A percentile compares a stretch with the other conserved stretches of the same genome.
Evolutionary conservation across 2,888 invertebrate genomes (phyloP).

Genomic region (Protonemura montana): DNA sequence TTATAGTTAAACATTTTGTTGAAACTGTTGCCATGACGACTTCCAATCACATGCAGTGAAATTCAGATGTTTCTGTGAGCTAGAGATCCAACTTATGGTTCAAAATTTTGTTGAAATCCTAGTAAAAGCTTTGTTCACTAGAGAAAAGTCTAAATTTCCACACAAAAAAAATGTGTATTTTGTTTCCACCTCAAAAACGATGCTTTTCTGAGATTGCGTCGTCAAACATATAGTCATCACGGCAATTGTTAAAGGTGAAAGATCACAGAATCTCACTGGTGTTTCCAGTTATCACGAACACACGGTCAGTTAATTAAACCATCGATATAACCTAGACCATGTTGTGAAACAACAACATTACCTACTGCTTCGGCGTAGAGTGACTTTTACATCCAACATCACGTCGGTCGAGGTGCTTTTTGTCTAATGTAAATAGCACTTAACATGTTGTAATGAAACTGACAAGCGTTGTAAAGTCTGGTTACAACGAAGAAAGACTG

Average conservation of each 20-base stretch:
- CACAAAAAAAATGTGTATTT: too few relatives aligned
- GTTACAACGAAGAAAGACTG: not conserved
- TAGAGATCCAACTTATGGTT: too few relatives aligned
- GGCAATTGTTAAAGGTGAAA: not conserved
- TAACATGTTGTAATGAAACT: not conserved
- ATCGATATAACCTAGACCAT: not conserved
- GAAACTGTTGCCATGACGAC: too few relatives aligned
- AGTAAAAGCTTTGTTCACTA: too few relatives aligned
- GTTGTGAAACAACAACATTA: not conserved
- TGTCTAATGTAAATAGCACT: not conserved
- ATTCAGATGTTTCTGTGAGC: too few relatives aligned
- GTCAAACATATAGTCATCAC: not conserved
- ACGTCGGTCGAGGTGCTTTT: not conserved
- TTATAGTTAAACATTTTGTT: too few relatives aligned
- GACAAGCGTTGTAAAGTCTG: not conserved
- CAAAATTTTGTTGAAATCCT: too few relatives aligned
- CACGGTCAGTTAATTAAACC: not conserved
- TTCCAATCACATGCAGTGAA: too few relatives aligned
- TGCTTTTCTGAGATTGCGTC: not conserved
- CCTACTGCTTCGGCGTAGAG: not conserved
- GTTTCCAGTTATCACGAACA: not conserved
- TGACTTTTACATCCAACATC: not conserved
- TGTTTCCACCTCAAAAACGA: too few relatives aligned
- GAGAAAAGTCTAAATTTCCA: too few relatives aligned
- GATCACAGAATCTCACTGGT: not conserved